Conservation (phyloP, 2,888 invertebrate genomes). For the Protophormia terraenovae region DNA sequence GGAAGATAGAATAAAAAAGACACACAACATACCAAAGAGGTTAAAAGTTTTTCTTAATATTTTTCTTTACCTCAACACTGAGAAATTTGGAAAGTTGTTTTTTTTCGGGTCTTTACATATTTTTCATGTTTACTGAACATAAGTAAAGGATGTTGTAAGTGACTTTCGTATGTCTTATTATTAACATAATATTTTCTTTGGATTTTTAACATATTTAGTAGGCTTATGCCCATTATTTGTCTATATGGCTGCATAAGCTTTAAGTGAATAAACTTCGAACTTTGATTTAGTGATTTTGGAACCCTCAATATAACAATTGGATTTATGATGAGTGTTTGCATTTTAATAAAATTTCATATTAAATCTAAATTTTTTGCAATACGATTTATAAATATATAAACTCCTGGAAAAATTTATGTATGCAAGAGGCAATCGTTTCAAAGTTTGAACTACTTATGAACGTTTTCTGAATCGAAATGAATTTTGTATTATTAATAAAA, state of each 20-base stretch:
- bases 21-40: slow-evolving; percentile 16
- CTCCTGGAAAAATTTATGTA: too few species aligned
- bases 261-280: neutral
- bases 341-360: neutral
- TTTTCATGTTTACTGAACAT: neutral
- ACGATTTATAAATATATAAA: too few species aligned
- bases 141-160: neutral
- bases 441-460: too few species aligned
- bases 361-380: too few species aligned
- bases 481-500: too few species aligned
- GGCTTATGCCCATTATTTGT: neutral
- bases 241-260: neutral
- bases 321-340: neutral
- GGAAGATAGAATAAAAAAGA: too few species aligned
- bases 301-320: neutral
- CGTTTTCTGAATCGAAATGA: too few species aligned
- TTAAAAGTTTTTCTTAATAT: slow-evolving; percentile 25
- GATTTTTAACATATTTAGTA: neutral
- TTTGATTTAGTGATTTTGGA: neutral
- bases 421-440: too few species aligned
- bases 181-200: neutral
- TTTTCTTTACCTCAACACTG: neutral
- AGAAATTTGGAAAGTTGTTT: neutral
- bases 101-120: neutral
- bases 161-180: neutral